phyloP scores from a whole-genome alignment of 2,888 invertebrate species.

The Oxystoma pomonae region DNA sequence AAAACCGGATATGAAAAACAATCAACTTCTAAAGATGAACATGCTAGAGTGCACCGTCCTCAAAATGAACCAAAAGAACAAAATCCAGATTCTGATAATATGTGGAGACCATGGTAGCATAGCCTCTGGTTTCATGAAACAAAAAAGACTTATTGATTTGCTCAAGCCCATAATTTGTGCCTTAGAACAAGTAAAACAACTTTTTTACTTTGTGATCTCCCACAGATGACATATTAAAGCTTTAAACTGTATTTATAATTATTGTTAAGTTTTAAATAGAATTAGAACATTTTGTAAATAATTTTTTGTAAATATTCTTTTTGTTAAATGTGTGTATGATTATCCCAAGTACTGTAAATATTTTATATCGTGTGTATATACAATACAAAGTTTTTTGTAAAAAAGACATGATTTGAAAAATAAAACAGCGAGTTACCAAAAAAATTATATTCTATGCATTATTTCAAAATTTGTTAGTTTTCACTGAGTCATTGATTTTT shows the following conservation, averaged over 20 bases:
- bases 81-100: conserved; percentile 34
- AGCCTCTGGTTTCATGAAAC: not conserved
- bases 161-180: conserved; percentile 8
- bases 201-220: not conserved
- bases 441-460: too few relatives aligned
- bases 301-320: not conserved
- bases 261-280: not conserved
- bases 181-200: not conserved
- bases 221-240: conserved; percentile 20
- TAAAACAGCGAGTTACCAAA: too few relatives aligned
- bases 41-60: not conserved
- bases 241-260: conserved; percentile 15
- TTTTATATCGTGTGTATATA: too few relatives aligned
- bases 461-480: too few relatives aligned
- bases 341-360: too few relatives aligned
- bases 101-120: conserved; percentile 48
- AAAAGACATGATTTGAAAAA: too few relatives aligned
- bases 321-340: too few relatives aligned
- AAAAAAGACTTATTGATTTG: conserved; percentile 4
- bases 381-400: too few relatives aligned
- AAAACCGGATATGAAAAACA: not conserved
- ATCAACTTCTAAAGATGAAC: not conserved
- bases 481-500: too few relatives aligned
- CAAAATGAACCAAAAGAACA: conserved; percentile 8
- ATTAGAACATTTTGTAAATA: not conserved